Base-by-base conservation (phyloP, 1,140 invertebrate species). In the Pseudomyrmex pallidus region DNA sequence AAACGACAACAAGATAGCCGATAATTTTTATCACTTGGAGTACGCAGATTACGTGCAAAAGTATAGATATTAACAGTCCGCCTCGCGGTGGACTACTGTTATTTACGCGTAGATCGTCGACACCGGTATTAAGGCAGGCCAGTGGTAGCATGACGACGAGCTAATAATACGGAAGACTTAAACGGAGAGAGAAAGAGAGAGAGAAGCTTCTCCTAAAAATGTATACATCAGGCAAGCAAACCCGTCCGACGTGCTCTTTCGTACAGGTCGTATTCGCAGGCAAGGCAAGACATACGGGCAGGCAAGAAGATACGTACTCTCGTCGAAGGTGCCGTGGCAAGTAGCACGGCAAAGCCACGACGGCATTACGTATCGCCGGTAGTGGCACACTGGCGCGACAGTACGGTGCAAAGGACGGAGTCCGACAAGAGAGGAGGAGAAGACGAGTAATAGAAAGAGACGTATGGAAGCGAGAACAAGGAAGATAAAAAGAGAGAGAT, bases 371-470 rank as follows among this genome's bases (percentile, higher is more conserved):
- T 82, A 74, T 74, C 78, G 78, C 35, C 70, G 57, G 68, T 74
- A 82, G 78, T 82, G 72, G 78, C 78, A 74, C 59, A 82, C 68
- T 82, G 52, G 67, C 70, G 57, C 54, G 68, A 72, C 78, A 63
- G 72, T 62, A 64, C 64, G 80, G 59, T 76, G 80, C 61, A 74
- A 62, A 74, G 57, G 50, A 73, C 72, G 59, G 59, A 82, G 80
- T 80, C 70, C 73, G 62, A 15, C 22, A 20, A 35, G 61, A 56
- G 13, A 76, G 73, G 17, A 76, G 61, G 13, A 64, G 80, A 76
- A 46, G 70, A 63, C 13, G n/a, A 82, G n/a, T 13, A 70, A 52
- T 13, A 77, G 61, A 77, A 52, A 74, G 3, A 22, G 20, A 66
- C n/a, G 54, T 10, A 67, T 35, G 35, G 35, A 12, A 48, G 3